Evolutionary conservation across 1,140 invertebrate genomes (phyloP).

Genomic region (Tribolium castaneum): DNA sequence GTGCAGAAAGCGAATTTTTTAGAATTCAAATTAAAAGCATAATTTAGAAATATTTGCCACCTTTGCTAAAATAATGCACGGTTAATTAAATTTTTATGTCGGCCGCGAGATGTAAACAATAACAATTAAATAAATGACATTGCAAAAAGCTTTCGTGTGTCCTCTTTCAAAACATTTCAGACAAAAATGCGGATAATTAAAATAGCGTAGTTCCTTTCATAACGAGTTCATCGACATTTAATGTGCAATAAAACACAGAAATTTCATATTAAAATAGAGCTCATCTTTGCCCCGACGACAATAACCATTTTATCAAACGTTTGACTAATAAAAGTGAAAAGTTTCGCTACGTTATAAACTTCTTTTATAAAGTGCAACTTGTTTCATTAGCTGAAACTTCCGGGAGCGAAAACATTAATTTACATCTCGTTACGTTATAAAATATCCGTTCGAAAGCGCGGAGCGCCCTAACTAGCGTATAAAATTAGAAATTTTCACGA

Average conservation of each 20-base stretch:
- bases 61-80: not conserved
- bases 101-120: not conserved
- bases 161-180: not conserved
- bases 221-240: not conserved
- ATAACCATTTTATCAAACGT: not conserved
- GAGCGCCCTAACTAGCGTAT: not conserved
- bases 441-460: constrained; percentile 9
- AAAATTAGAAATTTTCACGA: constrained; percentile 18
- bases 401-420: constrained; percentile 15
- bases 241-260: constrained; percentile 2
- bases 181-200: not conserved
- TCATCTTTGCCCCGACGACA: not conserved
- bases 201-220: not conserved
- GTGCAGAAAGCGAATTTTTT: no score
- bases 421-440: constrained; percentile 11
- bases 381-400: constrained; percentile 6
- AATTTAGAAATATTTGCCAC: not conserved
- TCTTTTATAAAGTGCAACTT: constrained; percentile 10
- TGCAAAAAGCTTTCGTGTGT: not conserved
- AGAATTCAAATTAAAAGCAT: no score
- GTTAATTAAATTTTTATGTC: constrained; percentile 8
- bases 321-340: not conserved
- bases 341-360: not conserved
- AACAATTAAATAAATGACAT: not conserved
- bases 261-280: not conserved